These are phyloP conservation scores for Sesamia inferens DNA, from an alignment of 2,888 invertebrate species.

Conservation along the genomic window DNA sequence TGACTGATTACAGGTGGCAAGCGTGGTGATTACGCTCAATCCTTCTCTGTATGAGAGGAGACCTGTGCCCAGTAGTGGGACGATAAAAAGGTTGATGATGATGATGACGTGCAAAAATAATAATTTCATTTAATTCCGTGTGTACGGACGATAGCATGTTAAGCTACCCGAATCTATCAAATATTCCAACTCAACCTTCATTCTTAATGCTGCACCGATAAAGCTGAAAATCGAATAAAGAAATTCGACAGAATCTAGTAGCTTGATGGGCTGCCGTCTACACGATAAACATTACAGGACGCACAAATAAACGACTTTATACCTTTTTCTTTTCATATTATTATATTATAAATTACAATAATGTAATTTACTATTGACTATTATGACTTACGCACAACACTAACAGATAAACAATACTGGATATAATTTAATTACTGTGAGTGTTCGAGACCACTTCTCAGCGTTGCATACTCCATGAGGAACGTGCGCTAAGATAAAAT, in stretches of 20 bases:
- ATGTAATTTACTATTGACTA: slow-evolving; percentile 14
- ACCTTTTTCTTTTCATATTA: neutral
- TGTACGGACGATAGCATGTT: neutral
- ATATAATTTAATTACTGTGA: slow-evolving; percentile 43
- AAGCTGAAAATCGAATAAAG: too few species aligned
- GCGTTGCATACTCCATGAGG: slow-evolving; percentile 23
- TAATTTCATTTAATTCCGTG: neutral
- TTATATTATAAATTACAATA: slow-evolving; percentile 1
- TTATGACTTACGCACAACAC: slow-evolving; percentile 3
- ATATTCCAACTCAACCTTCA: too few species aligned
- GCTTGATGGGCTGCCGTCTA: too few species aligned
- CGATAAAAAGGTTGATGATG: too few species aligned
- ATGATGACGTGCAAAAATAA: neutral
- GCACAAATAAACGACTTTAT: slow-evolving; percentile 5
- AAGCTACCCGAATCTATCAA: too few species aligned
- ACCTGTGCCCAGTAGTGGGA: too few species aligned
- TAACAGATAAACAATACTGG: slow-evolving; percentile 14
- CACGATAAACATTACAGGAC: neutral
- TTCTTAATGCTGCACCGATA: too few species aligned
- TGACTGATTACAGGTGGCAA: too few species aligned
- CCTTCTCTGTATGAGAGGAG: too few species aligned
- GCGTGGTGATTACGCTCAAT: too few species aligned
- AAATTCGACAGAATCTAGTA: too few species aligned
- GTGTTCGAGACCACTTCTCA: slow-evolving; percentile 8
- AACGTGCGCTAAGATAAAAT: slow-evolving; percentile 14